Base-by-base conservation (phyloP, 1,140 invertebrate species). In the Globodera ellingtonae region DNA sequence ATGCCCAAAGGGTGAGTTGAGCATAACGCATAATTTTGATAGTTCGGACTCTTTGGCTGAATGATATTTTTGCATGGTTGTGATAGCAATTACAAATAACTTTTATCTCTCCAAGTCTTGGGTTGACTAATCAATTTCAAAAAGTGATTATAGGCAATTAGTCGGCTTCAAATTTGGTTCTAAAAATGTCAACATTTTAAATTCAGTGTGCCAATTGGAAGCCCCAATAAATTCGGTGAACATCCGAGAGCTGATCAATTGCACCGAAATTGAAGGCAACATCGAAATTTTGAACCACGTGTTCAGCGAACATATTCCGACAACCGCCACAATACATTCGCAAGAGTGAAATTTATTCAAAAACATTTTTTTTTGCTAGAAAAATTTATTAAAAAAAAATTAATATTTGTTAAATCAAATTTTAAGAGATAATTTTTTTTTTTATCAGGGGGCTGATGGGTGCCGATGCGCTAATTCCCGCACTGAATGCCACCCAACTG, bases 281-380 rank as follows among this genome's bases (percentile, higher is more conserved):
- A 82, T 84, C 6, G 85, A 84, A 65, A 71, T 84, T 47, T 56
- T 84, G 59, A 87, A 80, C 70, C 81, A 84, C 56, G 85, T 81
- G 8, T 84, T 84, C 66, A 15, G 67, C 24, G 56, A 81, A 44
- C 83, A 84, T 62, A n/a, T 79, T 13, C 83, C 81, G 44, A 70
- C 67, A 35, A 10, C 24, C 15, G 47, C 5, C 47, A 18, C 70
- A 48, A 48, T 15, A 15, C 70, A 48, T 71, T 71, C 50, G 1
- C 70, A 56, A 71, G 47, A 48, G 70, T 71, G 18, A 71, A 71
- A 13, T 15, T 71, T 48, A 24, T 24, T 24, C 24, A 24, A 24
- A 24, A 24, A 5, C 70, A 13, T 15, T 59, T 59, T 59, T 59
- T 18, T 7, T 50, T 50, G 48, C 4, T 75, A 74, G 73, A 18